Evolutionary conservation across 1,140 invertebrate genomes (phyloP), one percentile per base, ranked within the genome.

Genomic region (Euschistus heros): DNA sequence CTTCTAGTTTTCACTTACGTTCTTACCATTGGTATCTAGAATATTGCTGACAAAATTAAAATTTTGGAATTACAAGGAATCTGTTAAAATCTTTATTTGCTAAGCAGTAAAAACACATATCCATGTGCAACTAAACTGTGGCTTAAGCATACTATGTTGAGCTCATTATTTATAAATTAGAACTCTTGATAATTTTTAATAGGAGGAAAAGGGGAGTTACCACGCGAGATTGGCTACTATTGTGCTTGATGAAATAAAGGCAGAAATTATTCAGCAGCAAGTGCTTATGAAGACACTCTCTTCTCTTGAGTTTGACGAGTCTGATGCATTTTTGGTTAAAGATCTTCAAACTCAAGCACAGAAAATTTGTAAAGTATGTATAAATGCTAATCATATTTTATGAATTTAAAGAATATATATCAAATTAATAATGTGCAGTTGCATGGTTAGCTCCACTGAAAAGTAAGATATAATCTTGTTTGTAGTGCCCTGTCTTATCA

Each of bases 131-230:
- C n/a, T n/a, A n/a, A 44, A 7, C 42, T 10, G 17, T 10, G 18
- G 7, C 8, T 55, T 10, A 18, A n/a, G 18, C 52, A 10, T 18
- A 55, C 18, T 8, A 55, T 24, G 8, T 24, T 24, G 7, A 55
- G 17, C 18, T 8, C 18, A 18, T 62, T 62, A 44, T 37, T 10
- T 44, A 17, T 44, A 10, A 7, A 44, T 10, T 7, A 10, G 7
- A 10, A 10, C n/a, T n/a, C n/a, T 50, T 22, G 2, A 20, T 57
- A 1, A 8, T 57, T 57, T 13, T 7, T 3, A 10, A 6, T 57
- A 57, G 54, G 24, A 24, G 6, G 54, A 55, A 26, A 42, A 54
- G n/a, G 63, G 63, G 7, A 64, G 63, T 37, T 64, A 64, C 37
- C 63, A 64, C 22, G 26, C 24, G 4, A 47, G 27, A 33, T 20